Evolutionary conservation across 2,113 vertebrate genomes (phyloP).

Genomic region (Centropus unirufus): DNA sequence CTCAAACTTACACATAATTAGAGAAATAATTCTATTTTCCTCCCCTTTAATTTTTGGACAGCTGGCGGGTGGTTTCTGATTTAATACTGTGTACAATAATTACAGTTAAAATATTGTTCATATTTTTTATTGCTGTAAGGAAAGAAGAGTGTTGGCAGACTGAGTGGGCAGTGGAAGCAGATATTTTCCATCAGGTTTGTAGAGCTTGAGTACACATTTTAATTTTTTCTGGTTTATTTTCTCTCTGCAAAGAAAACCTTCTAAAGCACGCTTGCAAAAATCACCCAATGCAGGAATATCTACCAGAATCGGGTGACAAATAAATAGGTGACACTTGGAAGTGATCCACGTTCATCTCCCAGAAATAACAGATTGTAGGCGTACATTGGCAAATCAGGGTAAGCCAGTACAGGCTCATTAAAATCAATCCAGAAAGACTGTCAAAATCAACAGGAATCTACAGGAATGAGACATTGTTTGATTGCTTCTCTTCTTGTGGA

Average conservation of each 20-base stretch:
- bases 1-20: not conserved
- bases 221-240: not conserved
- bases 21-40: conserved; percentile 11
- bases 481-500: not conserved
- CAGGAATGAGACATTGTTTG: not conserved
- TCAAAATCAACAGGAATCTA: conserved; percentile 28
- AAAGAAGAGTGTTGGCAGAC: conserved; percentile 48
- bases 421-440: not conserved
- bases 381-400: not conserved
- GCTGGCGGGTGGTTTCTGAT: conserved; percentile 58
- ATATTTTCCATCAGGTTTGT: conserved; percentile 38
- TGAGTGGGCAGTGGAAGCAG: conserved; percentile 57
- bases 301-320: conserved; percentile 11
- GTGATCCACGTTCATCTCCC: not conserved
- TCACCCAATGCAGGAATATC: not conserved
- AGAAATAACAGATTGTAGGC: conserved; percentile 30
- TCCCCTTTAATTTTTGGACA: conserved; percentile 43
- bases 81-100: conserved; percentile 65
- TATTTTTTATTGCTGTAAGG: conserved; percentile 48
- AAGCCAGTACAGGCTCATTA: conserved; percentile 29
- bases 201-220: not conserved
- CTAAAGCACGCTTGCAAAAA: not conserved
- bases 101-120: conserved; percentile 66
- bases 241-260: not conserved
- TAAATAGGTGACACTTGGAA: conserved; percentile 17